Evolutionary conservation across 2,888 invertebrate species (phyloP).

Genomic region (Drosophila peninsularis): DNA sequence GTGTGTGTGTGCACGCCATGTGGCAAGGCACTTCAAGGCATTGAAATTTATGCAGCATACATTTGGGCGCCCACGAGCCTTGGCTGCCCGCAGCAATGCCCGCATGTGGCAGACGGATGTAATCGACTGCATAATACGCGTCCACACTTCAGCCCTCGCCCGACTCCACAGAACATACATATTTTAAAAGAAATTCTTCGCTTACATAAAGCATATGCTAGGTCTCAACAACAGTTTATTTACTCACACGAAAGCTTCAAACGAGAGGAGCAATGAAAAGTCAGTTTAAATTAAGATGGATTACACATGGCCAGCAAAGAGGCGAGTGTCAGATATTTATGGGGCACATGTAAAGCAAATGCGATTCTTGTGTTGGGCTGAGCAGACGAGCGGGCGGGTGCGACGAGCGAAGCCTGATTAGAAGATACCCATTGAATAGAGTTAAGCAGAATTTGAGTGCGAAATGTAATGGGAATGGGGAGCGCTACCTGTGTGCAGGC

Average conservation of each 20-base stretch:
- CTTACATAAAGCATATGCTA: neutral
- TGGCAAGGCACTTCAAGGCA: constrained; percentile 24
- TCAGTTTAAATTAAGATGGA: constrained; percentile 8
- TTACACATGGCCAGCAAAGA: neutral
- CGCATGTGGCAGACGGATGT: neutral
- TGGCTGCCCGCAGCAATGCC: constrained; percentile 7
- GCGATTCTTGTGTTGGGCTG: neutral
- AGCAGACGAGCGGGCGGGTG: neutral
- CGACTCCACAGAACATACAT: neutral
- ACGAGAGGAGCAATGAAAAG: neutral
- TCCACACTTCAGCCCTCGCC: neutral
- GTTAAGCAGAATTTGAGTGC: neutral
- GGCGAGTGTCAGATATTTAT: neutral
- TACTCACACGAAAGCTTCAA: neutral
- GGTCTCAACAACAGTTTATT: neutral
- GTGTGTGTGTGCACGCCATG: neutral
- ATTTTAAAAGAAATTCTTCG: neutral
- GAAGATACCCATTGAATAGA: neutral
- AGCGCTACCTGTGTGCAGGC: too few species aligned
- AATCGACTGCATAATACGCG: constrained; percentile 9
- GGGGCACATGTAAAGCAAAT: constrained; percentile 9
- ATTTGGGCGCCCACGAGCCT: constrained; percentile 43
- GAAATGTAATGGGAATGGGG: neutral
- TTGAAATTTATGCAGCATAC: constrained; percentile 51
- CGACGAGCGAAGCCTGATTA: too few species aligned